These are phyloP conservation scores for Centropyge bicolor DNA, from an alignment of 2,797 vertebrate species.

Conservation along the genomic window DNA sequence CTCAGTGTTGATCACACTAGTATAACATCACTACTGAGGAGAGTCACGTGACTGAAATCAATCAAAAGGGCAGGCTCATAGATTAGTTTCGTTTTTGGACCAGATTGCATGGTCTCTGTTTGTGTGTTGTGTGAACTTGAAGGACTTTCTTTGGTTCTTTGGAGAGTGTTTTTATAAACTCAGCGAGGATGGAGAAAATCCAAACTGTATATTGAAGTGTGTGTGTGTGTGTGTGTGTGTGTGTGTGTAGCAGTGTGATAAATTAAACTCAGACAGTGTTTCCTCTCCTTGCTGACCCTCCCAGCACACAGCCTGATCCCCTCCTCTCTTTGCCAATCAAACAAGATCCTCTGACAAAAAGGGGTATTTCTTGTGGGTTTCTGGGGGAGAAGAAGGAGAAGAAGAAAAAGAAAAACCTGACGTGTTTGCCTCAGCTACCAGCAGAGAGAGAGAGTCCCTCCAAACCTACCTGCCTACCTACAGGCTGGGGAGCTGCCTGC, in stretches of 20 bases:
- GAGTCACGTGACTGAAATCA: neutral
- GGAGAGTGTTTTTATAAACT: neutral
- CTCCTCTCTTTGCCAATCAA: slow-evolving; percentile 43
- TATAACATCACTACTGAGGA: neutral
- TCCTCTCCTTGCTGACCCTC: slow-evolving; percentile 35
- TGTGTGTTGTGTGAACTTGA: neutral
- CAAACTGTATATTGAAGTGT: neutral
- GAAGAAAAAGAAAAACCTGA: slow-evolving; percentile 60
- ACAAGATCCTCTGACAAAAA: slow-evolving; percentile 32
- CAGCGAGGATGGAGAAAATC: neutral
- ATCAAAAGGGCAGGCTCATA: neutral
- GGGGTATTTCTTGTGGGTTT: slow-evolving; percentile 42
- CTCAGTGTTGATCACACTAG: fast-evolving
- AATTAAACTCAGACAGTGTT: slow-evolving; percentile 15
- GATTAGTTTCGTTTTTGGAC: neutral
- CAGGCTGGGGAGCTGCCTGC: slow-evolving; percentile 75
- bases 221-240: neutral
- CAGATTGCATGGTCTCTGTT: neutral
- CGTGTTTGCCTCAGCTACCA: slow-evolving; percentile 77
- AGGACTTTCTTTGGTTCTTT: neutral
- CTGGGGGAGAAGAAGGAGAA: slow-evolving; percentile 19
- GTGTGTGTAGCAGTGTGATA: slow-evolving; percentile 1
- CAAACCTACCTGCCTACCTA: slow-evolving; percentile 68
- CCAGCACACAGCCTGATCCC: slow-evolving; percentile 33
- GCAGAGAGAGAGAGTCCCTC: slow-evolving; percentile 78